Evolutionary conservation across 2,797 vertebrate genomes (phyloP), one percentile per base, ranked within the genome.

Genomic region (Acipenser transmontanus): DNA sequence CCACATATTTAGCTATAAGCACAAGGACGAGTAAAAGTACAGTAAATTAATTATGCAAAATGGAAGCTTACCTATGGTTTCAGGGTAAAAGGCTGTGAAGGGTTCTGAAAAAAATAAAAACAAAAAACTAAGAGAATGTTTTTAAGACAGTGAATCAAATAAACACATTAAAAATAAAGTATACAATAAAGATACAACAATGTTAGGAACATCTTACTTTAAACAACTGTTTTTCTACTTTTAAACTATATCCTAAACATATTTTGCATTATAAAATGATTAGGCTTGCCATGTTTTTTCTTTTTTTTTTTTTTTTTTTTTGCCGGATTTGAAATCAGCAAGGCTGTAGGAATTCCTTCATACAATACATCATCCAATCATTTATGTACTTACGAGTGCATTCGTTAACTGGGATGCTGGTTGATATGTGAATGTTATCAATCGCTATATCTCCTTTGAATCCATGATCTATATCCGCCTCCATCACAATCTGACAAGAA

Each of bases 391-490:
- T 91, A 99, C 97, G 93, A 81, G 93, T 94, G 69, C 96, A 98
- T 78, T 92, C 89, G 76, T 96, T 93, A 83, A 95, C 84, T 0
- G 95, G 92, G 52, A 94, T 84, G 64, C 89, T 93, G 0, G 85
- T 92, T 85, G 91, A 95, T 63, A 98, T 92, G 78, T 92, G 92
- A 76, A 99, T 94, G 87, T 97, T 95, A 71, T 98, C 95, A 6
- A 99, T 92, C 76, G 93, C 89, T 52, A 99, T 93, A 82, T 95
- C 91, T 75, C 95, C 96, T 0, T 82, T 78, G 69, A 82, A 93
- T 14, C 92, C 88, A 2, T 83, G 92, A 64, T 93, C 93, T 77
- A 97, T 94, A 69, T 93, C 91, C 0, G 95, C 95, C 70, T 99
- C 95, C 13, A 99, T 93, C 75, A 98, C 93, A 74, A 99, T 94